Evolutionary conservation across 2,888 invertebrate species (phyloP).

Genomic region (Mythimna vitellina): DNA sequence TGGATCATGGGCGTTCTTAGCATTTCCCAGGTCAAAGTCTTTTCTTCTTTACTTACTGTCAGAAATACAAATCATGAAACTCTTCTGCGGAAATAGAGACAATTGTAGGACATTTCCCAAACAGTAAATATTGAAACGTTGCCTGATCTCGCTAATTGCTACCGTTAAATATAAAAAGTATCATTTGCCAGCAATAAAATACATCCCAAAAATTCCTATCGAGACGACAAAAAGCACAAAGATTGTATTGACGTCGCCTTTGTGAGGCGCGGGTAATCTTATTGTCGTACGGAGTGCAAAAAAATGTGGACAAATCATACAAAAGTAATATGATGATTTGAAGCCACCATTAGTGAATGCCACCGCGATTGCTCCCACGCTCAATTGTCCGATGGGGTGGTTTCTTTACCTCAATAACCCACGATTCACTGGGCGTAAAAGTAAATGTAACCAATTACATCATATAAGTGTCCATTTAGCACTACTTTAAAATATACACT

Average conservation of each 20-base stretch:
- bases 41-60: background rate
- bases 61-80: background rate
- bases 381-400: conserved; percentile 78
- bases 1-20: background rate
- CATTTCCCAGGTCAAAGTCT: background rate
- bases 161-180: conserved; percentile 33
- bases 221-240: conserved; percentile 74
- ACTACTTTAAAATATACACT: conserved; percentile 34
- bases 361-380: conserved; percentile 86
- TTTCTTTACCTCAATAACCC: conserved; percentile 71
- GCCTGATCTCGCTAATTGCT: conserved; percentile 22
- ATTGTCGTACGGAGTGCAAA: conserved; percentile 75
- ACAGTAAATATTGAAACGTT: background rate
- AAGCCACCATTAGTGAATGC: conserved; percentile 83
- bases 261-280: conserved; percentile 66
- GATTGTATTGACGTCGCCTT: conserved; percentile 66
- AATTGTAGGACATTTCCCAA: background rate
- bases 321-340: conserved; percentile 86
- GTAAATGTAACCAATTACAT: conserved; percentile 59
- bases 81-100: background rate
- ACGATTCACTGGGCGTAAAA: conserved; percentile 52
- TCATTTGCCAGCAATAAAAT: conserved; percentile 54
- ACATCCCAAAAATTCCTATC: conserved; percentile 53
- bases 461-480: conserved; percentile 42
- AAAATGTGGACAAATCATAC: conserved; percentile 83